These are phyloP conservation scores for Luidia sarsii DNA, from an alignment of 53 echinoderm and acorn worm genomes.

Conservation along the genomic window DNA sequence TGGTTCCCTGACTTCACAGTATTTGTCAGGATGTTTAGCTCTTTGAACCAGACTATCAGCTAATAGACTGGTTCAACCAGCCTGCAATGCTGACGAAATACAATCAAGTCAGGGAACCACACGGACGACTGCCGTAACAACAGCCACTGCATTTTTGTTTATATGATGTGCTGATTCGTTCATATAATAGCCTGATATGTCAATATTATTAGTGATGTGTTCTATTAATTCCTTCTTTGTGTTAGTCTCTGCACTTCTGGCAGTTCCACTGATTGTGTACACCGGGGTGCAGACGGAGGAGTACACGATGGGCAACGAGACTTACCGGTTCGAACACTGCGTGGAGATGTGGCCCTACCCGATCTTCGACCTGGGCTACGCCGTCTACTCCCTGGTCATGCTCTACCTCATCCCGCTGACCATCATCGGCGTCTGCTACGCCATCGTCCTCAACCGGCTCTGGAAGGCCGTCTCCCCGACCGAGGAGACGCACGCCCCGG, in stretches of 20 bases:
- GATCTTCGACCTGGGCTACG: slow-evolving; percentile 56
- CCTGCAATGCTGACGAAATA: too few species aligned
- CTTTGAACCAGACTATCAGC: too few species aligned
- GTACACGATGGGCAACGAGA: neutral
- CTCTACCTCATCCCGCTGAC: slow-evolving; percentile 66
- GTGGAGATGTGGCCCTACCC: slow-evolving; percentile 62
- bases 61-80: too few species aligned
- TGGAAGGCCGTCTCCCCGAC: slow-evolving; percentile 76
- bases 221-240: too few species aligned
- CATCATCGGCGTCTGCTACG: slow-evolving; percentile 77
- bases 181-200: too few species aligned
- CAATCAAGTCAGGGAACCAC: too few species aligned
- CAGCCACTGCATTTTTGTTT: too few species aligned
- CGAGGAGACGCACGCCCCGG: slow-evolving; percentile 60
- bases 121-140: too few species aligned
- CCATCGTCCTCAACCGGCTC: slow-evolving; percentile 63
- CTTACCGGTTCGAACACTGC: neutral
- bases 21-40: too few species aligned
- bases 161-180: too few species aligned
- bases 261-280: slow-evolving; percentile 72
- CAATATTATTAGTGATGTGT: too few species aligned
- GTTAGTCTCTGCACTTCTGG: slow-evolving; percentile 74
- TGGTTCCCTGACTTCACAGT: too few species aligned
- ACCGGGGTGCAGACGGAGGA: slow-evolving; percentile 18
- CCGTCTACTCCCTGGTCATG: slow-evolving; percentile 64